Conservation (phyloP, 2,888 invertebrate species). For the Sturmia bella region DNA sequence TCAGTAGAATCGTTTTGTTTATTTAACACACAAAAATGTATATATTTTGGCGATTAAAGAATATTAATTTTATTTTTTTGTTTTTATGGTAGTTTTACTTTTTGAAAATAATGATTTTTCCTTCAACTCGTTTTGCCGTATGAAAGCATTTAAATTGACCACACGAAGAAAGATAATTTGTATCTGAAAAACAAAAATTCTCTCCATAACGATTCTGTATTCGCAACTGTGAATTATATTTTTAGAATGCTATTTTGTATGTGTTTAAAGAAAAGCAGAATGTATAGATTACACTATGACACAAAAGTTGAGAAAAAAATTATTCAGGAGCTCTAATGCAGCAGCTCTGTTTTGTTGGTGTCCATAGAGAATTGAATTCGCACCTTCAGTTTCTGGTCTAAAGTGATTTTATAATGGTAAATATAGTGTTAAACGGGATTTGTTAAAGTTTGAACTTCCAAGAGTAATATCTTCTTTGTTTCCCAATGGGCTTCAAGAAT, state of each 20-base stretch:
- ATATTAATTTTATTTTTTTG: not conserved
- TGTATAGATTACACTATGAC: no score
- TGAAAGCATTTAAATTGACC: conserved; percentile 52
- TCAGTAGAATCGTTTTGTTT: conserved; percentile 21
- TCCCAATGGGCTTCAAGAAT: no score
- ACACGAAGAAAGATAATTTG: conserved; percentile 27
- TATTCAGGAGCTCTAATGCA: no score
- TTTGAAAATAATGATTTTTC: conserved; percentile 19
- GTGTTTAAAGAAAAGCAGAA: no score
- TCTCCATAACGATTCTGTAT: conserved; percentile 25
- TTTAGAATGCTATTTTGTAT: conserved; percentile 9
- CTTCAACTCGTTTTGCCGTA: conserved; percentile 33
- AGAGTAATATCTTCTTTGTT: no score
- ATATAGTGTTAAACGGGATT: no score
- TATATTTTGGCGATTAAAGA: conserved; percentile 32
- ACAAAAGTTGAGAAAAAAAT: no score
- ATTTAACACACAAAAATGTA: conserved; percentile 8
- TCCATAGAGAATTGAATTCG: no score
- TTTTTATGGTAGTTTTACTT: conserved; percentile 41
- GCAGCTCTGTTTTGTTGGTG: no score
- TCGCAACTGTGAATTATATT: conserved; percentile 16
- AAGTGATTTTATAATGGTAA: no score
- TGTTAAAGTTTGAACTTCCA: no score
- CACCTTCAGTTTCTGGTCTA: no score
- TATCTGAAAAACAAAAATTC: conserved; percentile 20